These are phyloP conservation scores for Sturnus vulgaris DNA, from an alignment of 2,113 vertebrate species.

Conservation along the genomic window DNA sequence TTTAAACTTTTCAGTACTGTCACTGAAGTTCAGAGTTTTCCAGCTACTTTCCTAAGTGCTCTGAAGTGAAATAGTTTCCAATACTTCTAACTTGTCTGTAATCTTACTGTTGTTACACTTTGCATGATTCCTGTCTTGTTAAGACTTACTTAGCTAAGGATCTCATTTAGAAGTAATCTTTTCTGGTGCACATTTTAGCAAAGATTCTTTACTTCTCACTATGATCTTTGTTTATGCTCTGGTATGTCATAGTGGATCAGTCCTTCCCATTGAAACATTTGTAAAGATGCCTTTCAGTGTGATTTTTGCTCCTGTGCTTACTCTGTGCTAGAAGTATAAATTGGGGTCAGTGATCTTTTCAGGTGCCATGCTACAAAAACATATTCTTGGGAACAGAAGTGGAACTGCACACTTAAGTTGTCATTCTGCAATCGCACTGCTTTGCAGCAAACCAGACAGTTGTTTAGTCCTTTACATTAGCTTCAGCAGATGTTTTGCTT, in stretches of 20 bases:
- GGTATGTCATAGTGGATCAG: not conserved
- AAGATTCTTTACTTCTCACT: not conserved
- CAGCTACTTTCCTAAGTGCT: not conserved
- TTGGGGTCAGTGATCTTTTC: not conserved
- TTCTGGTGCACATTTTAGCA: not conserved
- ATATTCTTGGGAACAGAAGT: not conserved
- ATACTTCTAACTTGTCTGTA: not conserved
- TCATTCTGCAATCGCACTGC: not conserved
- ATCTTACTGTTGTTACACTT: not conserved
- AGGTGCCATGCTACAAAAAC: not conserved
- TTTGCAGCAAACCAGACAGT: not conserved
- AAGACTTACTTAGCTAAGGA: not conserved
- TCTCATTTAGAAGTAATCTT: not conserved
- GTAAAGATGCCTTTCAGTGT: not conserved
- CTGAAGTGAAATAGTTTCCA: not conserved
- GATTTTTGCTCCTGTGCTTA: not conserved
- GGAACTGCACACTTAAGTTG: not conserved
- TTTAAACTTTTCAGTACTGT: not conserved
- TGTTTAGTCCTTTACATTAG: not conserved
- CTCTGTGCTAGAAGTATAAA: not conserved
- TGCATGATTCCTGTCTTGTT: accelerated
- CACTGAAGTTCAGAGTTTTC: not conserved
- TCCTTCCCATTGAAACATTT: not conserved
- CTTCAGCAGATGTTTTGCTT: not conserved
- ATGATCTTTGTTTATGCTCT: not conserved